Percentiles rank a stretch among this genome's conserved stretches.
phyloP scores from a whole-genome alignment of 2,113 vertebrate species.

The Malurus melanocephalus region DNA sequence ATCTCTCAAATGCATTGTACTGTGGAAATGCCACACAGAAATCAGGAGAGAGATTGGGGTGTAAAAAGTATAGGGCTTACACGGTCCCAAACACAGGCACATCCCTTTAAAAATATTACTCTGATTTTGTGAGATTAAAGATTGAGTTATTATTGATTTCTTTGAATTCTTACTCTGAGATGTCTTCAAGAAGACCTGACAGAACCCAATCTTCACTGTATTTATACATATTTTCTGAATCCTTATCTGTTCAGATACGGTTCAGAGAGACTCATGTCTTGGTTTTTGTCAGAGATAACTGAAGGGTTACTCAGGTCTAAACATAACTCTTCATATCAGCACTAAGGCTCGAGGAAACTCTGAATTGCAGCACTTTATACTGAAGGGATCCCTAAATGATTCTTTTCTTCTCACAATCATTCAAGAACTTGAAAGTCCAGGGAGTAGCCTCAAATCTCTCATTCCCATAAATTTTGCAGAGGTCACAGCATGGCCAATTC shows the following conservation, averaged over 20 bases:
- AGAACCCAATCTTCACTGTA: neutral
- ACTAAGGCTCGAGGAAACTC: neutral
- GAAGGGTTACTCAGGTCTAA: constrained; percentile 2
- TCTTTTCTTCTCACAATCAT: constrained; percentile 66
- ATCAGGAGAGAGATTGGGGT: neutral
- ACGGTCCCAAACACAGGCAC: neutral
- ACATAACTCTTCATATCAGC: constrained; percentile 25
- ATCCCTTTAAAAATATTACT: neutral
- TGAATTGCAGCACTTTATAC: constrained; percentile 48
- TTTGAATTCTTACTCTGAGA: neutral
- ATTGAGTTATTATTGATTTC: neutral
- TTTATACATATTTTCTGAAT: constrained; percentile 8
- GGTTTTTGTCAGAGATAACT: constrained; percentile 43
- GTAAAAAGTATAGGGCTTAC: neutral
- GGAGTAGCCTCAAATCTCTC: constrained; percentile 62
- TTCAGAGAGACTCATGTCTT: constrained; percentile 1
- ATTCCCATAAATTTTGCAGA: constrained; percentile 70
- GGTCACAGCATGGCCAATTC: constrained; percentile 68
- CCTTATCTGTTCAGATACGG: neutral
- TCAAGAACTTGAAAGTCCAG: constrained; percentile 57
- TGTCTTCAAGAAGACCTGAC: neutral
- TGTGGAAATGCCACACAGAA: neutral
- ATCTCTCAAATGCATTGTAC: neutral
- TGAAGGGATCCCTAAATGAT: constrained; percentile 59
- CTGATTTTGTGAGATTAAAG: neutral